Percentiles rank a stretch among this genome's conserved stretches.
Evolutionary conservation across 2,113 vertebrate species (phyloP).

Genomic region (Phrynosoma platyrhinos): DNA sequence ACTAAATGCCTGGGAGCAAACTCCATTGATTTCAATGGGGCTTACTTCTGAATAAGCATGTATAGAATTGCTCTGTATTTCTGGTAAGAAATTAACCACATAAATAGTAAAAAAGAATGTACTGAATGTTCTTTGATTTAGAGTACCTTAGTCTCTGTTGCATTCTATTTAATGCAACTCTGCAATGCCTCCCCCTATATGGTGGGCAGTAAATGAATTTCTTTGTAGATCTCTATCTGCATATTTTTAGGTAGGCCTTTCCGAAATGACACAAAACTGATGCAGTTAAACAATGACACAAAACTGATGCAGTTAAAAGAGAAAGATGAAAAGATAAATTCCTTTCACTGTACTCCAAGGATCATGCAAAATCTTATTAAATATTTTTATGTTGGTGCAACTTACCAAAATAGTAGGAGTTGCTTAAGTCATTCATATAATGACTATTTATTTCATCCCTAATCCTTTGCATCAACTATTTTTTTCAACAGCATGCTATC

Average conservation of each 20-base stretch:
- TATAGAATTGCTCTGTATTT: background rate
- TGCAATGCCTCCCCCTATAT: background rate
- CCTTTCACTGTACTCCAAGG: background rate
- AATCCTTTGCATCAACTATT: background rate
- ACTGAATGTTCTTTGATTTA: background rate
- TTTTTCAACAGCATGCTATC: background rate
- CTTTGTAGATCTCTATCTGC: background rate
- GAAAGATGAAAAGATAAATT: background rate
- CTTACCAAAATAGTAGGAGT: background rate
- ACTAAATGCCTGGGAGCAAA: too few relatives aligned
- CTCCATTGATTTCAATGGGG: background rate
- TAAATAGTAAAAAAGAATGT: background rate
- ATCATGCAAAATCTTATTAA: background rate
- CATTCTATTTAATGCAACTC: background rate
- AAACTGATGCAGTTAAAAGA: background rate
- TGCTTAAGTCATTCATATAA: background rate
- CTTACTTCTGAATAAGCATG: background rate
- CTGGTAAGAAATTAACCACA: background rate
- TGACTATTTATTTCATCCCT: conserved; percentile 10
- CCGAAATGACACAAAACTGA: too few relatives aligned
- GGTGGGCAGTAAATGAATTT: background rate
- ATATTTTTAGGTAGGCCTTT: background rate
- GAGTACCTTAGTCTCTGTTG: background rate
- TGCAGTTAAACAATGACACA: background rate
- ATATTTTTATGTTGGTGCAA: background rate